Evolutionary conservation across 2,113 vertebrate genomes (phyloP).

Genomic region (Phalacrocorax brasilianus): DNA sequence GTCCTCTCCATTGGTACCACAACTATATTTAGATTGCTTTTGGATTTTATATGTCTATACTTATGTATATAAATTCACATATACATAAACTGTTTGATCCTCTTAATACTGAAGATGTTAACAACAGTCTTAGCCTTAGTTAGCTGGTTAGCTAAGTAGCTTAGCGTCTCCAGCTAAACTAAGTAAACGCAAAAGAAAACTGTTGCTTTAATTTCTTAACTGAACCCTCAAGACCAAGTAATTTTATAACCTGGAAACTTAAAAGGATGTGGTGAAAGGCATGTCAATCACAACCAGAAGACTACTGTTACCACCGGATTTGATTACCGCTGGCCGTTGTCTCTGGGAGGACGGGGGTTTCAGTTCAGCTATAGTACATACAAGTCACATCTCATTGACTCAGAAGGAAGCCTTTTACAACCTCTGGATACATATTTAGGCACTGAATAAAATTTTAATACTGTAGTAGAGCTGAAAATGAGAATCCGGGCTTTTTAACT

Average conservation of each 20-base stretch:
- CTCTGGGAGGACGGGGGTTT: background rate
- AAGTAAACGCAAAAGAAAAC: background rate
- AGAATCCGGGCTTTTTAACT: background rate
- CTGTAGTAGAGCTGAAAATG: background rate
- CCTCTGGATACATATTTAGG: background rate
- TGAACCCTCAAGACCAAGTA: slow-evolving; percentile 22
- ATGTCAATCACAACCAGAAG: slow-evolving; percentile 58
- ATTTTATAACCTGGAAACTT: slow-evolving; percentile 22
- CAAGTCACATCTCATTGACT: background rate
- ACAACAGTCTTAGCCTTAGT: background rate
- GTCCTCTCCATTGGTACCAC: background rate
- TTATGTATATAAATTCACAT: background rate
- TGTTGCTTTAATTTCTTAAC: background rate
- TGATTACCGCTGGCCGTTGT: slow-evolving; percentile 30
- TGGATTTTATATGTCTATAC: background rate
- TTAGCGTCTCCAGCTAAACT: background rate
- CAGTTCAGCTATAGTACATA: background rate
- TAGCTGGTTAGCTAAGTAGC: background rate
- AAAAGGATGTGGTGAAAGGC: slow-evolving; percentile 62
- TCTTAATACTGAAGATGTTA: background rate
- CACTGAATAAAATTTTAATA: background rate
- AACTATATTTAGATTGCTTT: background rate
- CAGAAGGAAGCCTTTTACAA: background rate
- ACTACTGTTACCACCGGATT: background rate
- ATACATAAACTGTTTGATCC: background rate